Evolutionary conservation across 1,140 invertebrate species (phyloP), one percentile per base, ranked within the genome.

Genomic region (Drosophila paulistorum): DNA sequence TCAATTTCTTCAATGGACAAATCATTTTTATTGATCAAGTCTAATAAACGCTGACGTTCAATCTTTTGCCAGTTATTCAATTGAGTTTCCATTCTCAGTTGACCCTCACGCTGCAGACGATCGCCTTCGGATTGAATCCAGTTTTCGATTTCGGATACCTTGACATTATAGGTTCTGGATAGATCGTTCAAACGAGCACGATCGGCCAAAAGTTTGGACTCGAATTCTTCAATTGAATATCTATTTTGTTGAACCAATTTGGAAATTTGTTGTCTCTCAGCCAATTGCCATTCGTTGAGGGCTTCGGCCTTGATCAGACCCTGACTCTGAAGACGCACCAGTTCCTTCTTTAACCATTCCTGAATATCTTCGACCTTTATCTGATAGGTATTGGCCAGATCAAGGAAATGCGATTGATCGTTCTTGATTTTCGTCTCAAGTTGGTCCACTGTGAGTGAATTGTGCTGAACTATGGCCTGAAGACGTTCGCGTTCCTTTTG

Each of bases 1-100:
- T 91, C 75, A 9, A 92, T 70, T 65, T 92, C 90, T 17, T 91
- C 89, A 48, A 92, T 85, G 6, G 91, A 90, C 14, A 90, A 45
- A 51, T 91, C 71, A 23, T 92, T 91, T 60, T 92, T 83, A 48
- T 90, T 84, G 20, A 92, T 58, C 45, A 92, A 59, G 57, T 87
- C 72, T 2, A 90, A 45, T 3, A 92, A 60, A 26, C 90, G 90
- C 30, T 92, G 82, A 0, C 74, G 76, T 59, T 92, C 91, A 26
- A 86, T 89, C 60, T 91, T 87, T 51, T 92, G 91, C 91, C 91
- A 92, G 14, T 91, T 85, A 30, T 84, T 90, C 1, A 91, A 69
- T 55, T 91, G 87, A 3, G 70, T 71, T 33, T 91, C 75, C 74
- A 91, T 90, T 3, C 77, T 68, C 10, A 92, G n/a, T 23, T 89